Conservation (phyloP, 1,140 invertebrate species). For the Drosophila melanogaster region Release_6_plus_ISO1_MT NT_033777.3:12416501-12417000, state of each 20-base stretch:
- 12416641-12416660: slow-evolving; percentile 24
- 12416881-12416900: slow-evolving; percentile 39
- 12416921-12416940: slow-evolving; percentile 33
- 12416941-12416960: slow-evolving; percentile 39
- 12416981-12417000: slow-evolving; percentile 4
- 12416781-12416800: slow-evolving; percentile 89
- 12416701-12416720: slow-evolving; percentile 51
- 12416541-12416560: slow-evolving; percentile 37
- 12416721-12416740: slow-evolving; percentile 55
- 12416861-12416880: slow-evolving; percentile 4
- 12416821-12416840: slow-evolving; percentile 88
- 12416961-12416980: slow-evolving; percentile 39
- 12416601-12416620: neutral
- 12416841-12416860: slow-evolving; percentile 67
- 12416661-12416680: neutral
- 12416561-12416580: slow-evolving; percentile 7
- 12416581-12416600: slow-evolving; percentile 14
- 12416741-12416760: neutral
- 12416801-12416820: slow-evolving; percentile 92
- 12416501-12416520: slow-evolving; percentile 74
- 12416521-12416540: slow-evolving; percentile 55
- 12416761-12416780: slow-evolving; percentile 87
- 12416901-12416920: slow-evolving; percentile 38
- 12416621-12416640: neutral
- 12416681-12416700: slow-evolving; percentile 1